Evolutionary conservation across 2,888 invertebrate species (phyloP), one percentile per base, ranked within the genome.

Genomic region (Lydus trimaculatus): DNA sequence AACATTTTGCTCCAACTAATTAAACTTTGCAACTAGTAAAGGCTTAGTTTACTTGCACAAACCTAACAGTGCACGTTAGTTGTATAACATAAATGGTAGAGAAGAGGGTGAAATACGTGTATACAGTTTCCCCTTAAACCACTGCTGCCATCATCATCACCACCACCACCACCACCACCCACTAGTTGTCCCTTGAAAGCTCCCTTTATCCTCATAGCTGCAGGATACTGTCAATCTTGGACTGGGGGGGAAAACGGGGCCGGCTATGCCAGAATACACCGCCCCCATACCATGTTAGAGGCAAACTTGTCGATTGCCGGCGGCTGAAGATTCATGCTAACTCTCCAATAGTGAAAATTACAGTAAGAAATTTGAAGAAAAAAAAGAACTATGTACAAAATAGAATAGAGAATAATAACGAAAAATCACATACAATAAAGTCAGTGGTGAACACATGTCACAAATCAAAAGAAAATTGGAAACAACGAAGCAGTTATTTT

Each of bases 21-120:
- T 85, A 85, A 85, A 85, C 83, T 85, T 85, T 84, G 83, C 83
- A 84, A 85, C 84, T 84, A 83, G 82, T 82, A 77, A 52, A 79
- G 83, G 84, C 84, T 84, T 84, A 84, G 84, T 78, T 81, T 78
- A 79, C 79, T 77, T 78, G 78, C 76, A 78, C 20, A 48, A 48
- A 48, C 48, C 20, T 20, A 48, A 23, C 52, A 52, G 23, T 52
- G 52, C 52, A 52, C 52, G 23, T 52, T 13, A 25, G 52, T 52
- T 52, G 23, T 52, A 52, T 52, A 48, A 31, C 48, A 17, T 31
- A 23, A 33, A 28, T 39, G 60, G 66, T 63, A 58, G 66, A 58
- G 66, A 60, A 52, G 60, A 66, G 66, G 67, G 64, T 58, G 61
- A 58, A 67, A 43, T 43, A 43, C 17, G 17, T 43, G 43, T 43